Conservation (phyloP, 2,888 invertebrate genomes). For the Ashinkailepas kermadecensis region DNA sequence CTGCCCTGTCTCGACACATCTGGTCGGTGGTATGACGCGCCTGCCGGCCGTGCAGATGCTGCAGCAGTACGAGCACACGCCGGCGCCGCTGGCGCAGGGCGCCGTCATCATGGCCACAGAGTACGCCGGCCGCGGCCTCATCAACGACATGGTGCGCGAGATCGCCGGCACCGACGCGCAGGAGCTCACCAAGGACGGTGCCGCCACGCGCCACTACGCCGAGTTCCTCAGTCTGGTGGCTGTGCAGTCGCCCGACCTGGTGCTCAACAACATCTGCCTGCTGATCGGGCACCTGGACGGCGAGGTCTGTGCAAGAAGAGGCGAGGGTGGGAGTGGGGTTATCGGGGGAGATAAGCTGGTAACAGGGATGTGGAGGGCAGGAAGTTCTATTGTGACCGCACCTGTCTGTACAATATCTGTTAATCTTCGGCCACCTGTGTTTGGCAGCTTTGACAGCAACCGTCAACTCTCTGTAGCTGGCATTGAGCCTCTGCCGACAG, state of each 20-base stretch:
- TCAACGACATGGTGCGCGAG: constrained; percentile 64
- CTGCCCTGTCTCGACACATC: no score
- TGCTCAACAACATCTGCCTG: constrained; percentile 54
- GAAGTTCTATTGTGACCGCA: no score
- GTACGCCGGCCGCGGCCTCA: constrained; percentile 59
- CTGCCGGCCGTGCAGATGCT: constrained; percentile 50
- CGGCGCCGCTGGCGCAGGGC: constrained; percentile 59
- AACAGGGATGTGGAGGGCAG: no score
- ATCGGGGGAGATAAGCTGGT: no score
- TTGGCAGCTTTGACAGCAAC: no score
- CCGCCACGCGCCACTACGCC: constrained; percentile 41
- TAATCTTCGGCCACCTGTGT: no score
- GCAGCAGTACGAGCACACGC: constrained; percentile 65
- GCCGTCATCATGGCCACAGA: constrained; percentile 60
- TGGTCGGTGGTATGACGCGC: no score
- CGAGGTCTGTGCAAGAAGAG: constrained; percentile 36
- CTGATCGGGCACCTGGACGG: constrained; percentile 54
- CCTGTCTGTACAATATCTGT: no score
- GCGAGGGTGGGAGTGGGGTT: neutral
- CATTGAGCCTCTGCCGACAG: constrained; percentile 37
- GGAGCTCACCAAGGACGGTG: constrained; percentile 41
- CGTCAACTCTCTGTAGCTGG: no score
- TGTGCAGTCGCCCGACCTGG: constrained; percentile 53
- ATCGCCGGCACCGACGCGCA: constrained; percentile 60
- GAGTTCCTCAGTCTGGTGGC: constrained; percentile 58